phyloP scores from a whole-genome alignment of 2,888 invertebrate species.

The Leuctra nigra region DNA sequence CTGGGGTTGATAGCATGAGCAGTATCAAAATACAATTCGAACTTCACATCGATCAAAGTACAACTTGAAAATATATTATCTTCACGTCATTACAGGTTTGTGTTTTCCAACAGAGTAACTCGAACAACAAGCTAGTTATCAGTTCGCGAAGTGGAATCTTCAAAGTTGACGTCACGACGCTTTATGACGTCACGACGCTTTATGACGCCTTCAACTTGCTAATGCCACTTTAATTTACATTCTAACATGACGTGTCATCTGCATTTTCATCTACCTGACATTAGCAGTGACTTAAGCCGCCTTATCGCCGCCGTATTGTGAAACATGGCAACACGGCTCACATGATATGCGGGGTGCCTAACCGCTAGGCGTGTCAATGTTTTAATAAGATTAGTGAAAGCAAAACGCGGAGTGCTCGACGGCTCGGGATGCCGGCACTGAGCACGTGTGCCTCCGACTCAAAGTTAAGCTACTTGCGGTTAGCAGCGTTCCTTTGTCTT shows the following conservation, averaged over 20 bases:
- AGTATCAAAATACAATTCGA: no score
- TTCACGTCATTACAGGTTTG: no score
- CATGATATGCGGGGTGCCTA: background rate
- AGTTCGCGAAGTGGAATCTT: no score
- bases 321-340: no score
- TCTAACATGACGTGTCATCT: background rate
- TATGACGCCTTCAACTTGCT: slow-evolving; percentile 2
- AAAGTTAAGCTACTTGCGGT: slow-evolving; percentile 17
- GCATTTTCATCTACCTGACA: slow-evolving; percentile 11
- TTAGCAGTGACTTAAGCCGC: background rate
- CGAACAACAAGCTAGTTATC: no score
- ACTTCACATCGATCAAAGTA: no score
- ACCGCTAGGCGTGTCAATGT: slow-evolving; percentile 19
- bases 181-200: no score
- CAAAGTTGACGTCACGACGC: no score
- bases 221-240: slow-evolving; percentile 13
- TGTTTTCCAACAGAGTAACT: no score
- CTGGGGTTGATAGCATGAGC: no score
- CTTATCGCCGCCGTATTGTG: background rate
- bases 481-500: no score
- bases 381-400: slow-evolving; percentile 20
- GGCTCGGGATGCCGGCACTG: background rate
- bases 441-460: slow-evolving; percentile 1
- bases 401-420: background rate
- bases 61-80: no score